phyloP scores from a whole-genome alignment of 2,888 invertebrate genomes.

The Odontocerum albicorne region DNA sequence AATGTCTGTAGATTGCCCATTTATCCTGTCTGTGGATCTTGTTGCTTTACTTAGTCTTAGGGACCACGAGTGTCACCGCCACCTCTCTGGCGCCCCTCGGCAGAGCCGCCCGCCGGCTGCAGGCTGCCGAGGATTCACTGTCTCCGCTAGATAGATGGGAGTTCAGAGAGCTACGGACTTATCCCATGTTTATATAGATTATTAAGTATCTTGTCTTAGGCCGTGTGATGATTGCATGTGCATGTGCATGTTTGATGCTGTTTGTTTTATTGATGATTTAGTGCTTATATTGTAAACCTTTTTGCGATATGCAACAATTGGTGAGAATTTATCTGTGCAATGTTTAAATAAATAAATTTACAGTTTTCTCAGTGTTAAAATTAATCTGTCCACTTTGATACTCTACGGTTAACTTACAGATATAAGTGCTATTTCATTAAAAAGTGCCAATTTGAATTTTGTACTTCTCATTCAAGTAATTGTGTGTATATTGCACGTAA shows the following conservation, averaged over 20 bases:
- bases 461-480: slow-evolving; percentile 23
- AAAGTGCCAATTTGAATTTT: slow-evolving; percentile 36
- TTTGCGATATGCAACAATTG: slow-evolving; percentile 1
- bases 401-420: slow-evolving; percentile 11
- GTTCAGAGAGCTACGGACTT: neutral
- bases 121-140: slow-evolving; percentile 33
- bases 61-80: neutral
- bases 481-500: slow-evolving; percentile 4
- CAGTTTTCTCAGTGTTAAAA: slow-evolving; percentile 27
- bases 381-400: slow-evolving; percentile 31
- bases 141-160: slow-evolving; percentile 3
- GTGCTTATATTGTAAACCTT: slow-evolving; percentile 9
- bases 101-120: slow-evolving; percentile 1
- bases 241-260: slow-evolving; percentile 5
- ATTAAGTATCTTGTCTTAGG: slow-evolving; percentile 6
- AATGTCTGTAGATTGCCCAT: too few relatives aligned
- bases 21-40: neutral
- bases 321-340: slow-evolving; percentile 20
- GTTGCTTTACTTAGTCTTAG: neutral
- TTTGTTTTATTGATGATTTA: neutral
- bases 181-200: neutral
- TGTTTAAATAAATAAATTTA: slow-evolving; percentile 17
- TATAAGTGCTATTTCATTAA: slow-evolving; percentile 30
- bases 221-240: slow-evolving; percentile 5
- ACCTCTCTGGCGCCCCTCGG: neutral